Conservation (phyloP, 2,888 invertebrate species). For the Netelia inedita region DNA sequence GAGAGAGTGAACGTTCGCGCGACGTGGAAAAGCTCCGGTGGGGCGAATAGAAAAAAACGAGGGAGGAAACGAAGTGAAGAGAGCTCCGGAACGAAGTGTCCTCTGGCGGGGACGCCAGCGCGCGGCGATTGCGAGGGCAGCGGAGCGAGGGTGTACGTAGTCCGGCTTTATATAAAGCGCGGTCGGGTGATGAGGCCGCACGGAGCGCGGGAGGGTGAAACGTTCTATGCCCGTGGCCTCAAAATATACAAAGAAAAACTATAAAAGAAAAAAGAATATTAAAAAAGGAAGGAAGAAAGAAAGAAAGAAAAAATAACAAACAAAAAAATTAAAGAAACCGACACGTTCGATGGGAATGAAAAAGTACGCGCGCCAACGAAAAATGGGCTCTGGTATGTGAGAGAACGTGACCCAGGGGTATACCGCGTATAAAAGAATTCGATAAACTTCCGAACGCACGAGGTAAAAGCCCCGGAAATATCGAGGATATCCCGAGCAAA, state of each 20-base stretch:
- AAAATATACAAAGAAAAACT: conserved; percentile 60
- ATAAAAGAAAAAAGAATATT: conserved; percentile 40
- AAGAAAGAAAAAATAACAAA: conserved; percentile 39
- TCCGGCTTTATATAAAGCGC: conserved; percentile 58
- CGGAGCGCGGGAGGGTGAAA: conserved; percentile 53
- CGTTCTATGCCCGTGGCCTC: conserved; percentile 54
- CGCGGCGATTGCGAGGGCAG: conserved; percentile 31
- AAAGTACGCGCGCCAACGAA: conserved; percentile 53
- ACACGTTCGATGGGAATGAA: conserved; percentile 46
- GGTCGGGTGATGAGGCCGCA: conserved; percentile 56
- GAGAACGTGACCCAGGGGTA: conserved; percentile 53
- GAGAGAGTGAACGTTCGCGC: conserved; percentile 46
- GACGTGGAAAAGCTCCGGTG: conserved; percentile 43
- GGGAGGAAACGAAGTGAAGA: conserved; percentile 57
- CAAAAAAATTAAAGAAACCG: conserved; percentile 43
- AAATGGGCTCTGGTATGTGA: conserved; percentile 29
- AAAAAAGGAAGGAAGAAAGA: conserved; percentile 38
- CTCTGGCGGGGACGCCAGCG: conserved; percentile 35
- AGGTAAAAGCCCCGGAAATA: conserved; percentile 54
- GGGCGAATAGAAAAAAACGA: conserved; percentile 27
- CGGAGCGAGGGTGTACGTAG: conserved; percentile 28
- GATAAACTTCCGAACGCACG: conserved; percentile 58
- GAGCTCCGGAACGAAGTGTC: conserved; percentile 56
- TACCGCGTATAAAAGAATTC: conserved; percentile 63
- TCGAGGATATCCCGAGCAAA: conserved; percentile 45